Conservation (phyloP, 2,888 invertebrate species). For the Dysmachus trigonus region DNA sequence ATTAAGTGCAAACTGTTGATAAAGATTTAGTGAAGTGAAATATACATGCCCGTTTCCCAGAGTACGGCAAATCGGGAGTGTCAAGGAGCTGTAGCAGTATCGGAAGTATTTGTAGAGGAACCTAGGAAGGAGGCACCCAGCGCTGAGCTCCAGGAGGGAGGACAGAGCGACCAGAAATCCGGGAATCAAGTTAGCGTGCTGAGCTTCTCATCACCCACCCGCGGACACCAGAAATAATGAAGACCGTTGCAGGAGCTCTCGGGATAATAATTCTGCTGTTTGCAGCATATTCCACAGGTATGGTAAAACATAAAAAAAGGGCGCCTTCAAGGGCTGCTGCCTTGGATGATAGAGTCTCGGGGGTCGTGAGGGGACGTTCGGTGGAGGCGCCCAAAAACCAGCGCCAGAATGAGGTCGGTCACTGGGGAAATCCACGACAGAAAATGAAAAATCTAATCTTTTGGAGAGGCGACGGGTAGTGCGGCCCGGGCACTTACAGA, state of each 20-base stretch:
- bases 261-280: slow-evolving; percentile 37
- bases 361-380: no score
- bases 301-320: neutral
- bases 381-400: neutral
- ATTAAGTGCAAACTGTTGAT: slow-evolving; percentile 37
- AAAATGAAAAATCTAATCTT: slow-evolving; percentile 28
- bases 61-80: neutral
- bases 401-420: neutral
- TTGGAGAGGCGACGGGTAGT: neutral
- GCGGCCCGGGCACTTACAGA: neutral
- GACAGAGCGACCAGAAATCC: neutral
- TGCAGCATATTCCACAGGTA: slow-evolving; percentile 38
- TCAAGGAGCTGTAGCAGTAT: neutral
- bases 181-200: neutral
- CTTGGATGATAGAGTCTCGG: neutral
- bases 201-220: neutral
- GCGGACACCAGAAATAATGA: slow-evolving; percentile 21
- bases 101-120: neutral
- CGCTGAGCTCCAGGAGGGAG: neutral
- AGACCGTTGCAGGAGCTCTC: neutral
- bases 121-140: neutral
- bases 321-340: neutral
- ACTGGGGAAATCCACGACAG: slow-evolving; percentile 16
- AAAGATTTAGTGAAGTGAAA: slow-evolving; percentile 7
- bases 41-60: neutral